Base-by-base conservation (phyloP, 1,140 invertebrate species). In the Panulirus ornatus region DNA sequence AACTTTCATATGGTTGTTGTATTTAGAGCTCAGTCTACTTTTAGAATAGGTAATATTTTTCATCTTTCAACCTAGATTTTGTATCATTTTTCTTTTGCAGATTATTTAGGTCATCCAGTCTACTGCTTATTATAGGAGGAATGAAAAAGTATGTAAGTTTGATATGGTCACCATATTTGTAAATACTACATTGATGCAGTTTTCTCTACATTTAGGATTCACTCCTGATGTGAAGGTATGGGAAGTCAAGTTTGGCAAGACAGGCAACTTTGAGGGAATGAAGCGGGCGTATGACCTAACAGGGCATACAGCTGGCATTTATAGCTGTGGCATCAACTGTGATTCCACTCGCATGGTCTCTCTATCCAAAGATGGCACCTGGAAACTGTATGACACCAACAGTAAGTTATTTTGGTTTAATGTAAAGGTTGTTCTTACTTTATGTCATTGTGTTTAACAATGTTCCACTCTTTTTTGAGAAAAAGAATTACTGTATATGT, bases 311-410 rank as follows among this genome's bases (percentile, higher is more conserved):
- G 97, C 97, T 2, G 97, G 97, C 3, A 95, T 98, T 2, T 96
- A 96, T 92, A 96, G 96, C 93, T 96, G 98, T 93, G 95, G 95
- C 47, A 98, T 98, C 92, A 97, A 96, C 92, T 95, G 95, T 38
- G 97, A 98, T 93, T 97, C 97, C 1, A 96, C 96, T 44, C 96
- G 96, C 92, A 96, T 97, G 94, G 97, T 96, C 14, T 97, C 97
- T 11, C 96, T 98, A 79, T 97, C 97, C 2, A 98, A 98, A 94
- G 97, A 98, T 94, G 96, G 96, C 91, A 97, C 96, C 70, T 98
- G 97, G 96, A 97, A 96, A 93, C 94, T 97, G 79, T 98, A 96
- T 94, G 95, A 98, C 93, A 97, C 96, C 42, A 97, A 97, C 93
- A 95, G 97, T 97, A 94, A 94, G 94, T 91, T 30, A 2, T 63